Conservation (phyloP, 2,113 vertebrate species). For the Gopherus evgoodei region DNA sequence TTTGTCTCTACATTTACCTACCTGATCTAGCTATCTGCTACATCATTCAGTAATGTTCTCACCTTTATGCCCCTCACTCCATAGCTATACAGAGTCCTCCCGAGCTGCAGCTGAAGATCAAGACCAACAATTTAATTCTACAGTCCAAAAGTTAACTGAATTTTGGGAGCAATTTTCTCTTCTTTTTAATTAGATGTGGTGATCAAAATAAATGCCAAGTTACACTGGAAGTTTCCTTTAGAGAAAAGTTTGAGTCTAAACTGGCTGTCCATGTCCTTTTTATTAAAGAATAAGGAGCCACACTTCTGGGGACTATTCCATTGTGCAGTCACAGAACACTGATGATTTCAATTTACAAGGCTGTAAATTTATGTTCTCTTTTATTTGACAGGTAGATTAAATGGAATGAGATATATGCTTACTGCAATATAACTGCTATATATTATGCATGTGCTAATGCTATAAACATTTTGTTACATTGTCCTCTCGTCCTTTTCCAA, state of each 20-base stretch:
- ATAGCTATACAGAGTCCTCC: background rate
- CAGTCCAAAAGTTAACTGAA: background rate
- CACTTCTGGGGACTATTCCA: background rate
- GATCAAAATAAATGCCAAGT: background rate
- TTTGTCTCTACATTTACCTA: background rate
- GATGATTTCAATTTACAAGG: background rate
- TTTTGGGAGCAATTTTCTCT: background rate
- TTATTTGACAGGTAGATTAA: background rate
- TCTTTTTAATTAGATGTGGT: background rate
- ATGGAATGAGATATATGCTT: background rate
- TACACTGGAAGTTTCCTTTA: background rate
- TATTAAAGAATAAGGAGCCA: background rate
- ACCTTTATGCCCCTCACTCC: background rate
- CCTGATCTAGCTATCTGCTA: background rate
- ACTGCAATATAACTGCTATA: rapidly evolving
- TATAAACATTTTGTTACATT: background rate
- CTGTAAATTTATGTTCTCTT: background rate
- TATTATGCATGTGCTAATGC: background rate
- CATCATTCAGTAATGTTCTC: background rate
- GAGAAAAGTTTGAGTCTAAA: background rate
- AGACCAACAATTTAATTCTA: background rate
- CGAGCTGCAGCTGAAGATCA: background rate
- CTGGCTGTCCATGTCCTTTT: background rate
- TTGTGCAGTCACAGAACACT: background rate
- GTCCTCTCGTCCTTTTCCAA: rapidly evolving